These are phyloP conservation scores for Halictus ligatus DNA, from an alignment of 2,888 invertebrate genomes.

Conservation along the genomic window DNA sequence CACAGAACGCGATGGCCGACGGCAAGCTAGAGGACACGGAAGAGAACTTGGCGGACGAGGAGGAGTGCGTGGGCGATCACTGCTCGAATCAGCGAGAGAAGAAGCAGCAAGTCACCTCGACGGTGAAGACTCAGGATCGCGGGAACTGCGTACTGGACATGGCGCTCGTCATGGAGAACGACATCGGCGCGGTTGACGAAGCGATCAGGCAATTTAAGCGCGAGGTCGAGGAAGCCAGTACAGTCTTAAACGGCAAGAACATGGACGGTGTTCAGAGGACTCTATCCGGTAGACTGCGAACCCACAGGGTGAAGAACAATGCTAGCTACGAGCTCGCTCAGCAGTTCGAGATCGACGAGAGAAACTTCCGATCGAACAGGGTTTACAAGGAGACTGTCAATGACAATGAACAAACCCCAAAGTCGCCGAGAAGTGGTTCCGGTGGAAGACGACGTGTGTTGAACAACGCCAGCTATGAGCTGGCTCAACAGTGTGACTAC, in stretches of 20 bases:
- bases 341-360: conserved; percentile 78
- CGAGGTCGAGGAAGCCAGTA: conserved; percentile 73
- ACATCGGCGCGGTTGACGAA: conserved; percentile 78
- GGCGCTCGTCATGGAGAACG: conserved; percentile 79
- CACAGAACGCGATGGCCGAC: conserved; percentile 56
- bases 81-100: conserved; percentile 64
- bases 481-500: conserved; percentile 80
- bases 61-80: conserved; percentile 46
- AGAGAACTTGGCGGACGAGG: conserved; percentile 37
- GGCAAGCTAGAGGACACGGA: conserved; percentile 20
- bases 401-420: conserved; percentile 37
- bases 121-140: conserved; percentile 81
- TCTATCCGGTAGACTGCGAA: conserved; percentile 58
- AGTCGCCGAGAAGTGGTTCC: conserved; percentile 38
- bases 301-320: conserved; percentile 78
- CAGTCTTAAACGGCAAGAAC: conserved; percentile 55
- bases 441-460: conserved; percentile 63
- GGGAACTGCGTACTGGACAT: conserved; percentile 78
- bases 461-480: conserved; percentile 81
- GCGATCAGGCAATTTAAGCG: conserved; percentile 77
- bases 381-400: conserved; percentile 46
- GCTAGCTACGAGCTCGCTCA: conserved; percentile 83
- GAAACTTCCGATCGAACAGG: conserved; percentile 52
- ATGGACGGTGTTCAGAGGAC: conserved; percentile 66
- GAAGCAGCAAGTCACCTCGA: conserved; percentile 68